Evolutionary conservation across 2,888 invertebrate species (phyloP).

Genomic region (Calliopum simillimum): DNA sequence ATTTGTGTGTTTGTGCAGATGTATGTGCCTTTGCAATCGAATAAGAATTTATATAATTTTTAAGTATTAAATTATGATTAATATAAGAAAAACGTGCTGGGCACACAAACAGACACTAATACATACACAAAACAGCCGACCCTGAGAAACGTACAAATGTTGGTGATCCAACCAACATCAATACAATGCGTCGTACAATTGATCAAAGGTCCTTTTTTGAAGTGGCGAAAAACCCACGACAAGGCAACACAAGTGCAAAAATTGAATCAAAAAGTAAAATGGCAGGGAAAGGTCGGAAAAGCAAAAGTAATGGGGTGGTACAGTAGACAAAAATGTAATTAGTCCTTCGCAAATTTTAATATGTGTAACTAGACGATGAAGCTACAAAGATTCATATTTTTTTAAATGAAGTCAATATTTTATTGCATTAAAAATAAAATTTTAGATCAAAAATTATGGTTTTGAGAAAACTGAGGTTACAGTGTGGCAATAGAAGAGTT

Average conservation of each 20-base stretch:
- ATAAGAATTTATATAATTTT: constrained; percentile 43
- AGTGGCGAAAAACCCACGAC: not conserved
- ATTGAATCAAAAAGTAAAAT: constrained; percentile 17
- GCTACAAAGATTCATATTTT: no score
- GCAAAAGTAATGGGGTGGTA: no score
- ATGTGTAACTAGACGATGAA: no score
- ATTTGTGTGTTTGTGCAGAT: constrained; percentile 5
- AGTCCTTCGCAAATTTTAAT: no score
- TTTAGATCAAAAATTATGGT: no score
- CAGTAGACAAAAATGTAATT: no score
- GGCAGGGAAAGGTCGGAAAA: constrained; percentile 1
- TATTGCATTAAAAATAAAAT: no score
- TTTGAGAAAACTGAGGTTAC: no score
- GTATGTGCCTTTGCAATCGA: constrained; percentile 22
- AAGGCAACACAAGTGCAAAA: not conserved
- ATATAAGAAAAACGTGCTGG: constrained; percentile 46
- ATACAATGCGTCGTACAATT: not conserved
- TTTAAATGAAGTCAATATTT: no score
- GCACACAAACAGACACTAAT: constrained; percentile 34
- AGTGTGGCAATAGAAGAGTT: no score
- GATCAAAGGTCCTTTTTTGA: not conserved
- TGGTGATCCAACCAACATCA: constrained; percentile 8
- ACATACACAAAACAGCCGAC: constrained; percentile 18
- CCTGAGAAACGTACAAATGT: constrained; percentile 23
- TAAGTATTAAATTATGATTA: constrained; percentile 50